Evolutionary conservation across 1,140 invertebrate genomes (phyloP).

Genomic region (Pseudomyrmex gracilis): DNA sequence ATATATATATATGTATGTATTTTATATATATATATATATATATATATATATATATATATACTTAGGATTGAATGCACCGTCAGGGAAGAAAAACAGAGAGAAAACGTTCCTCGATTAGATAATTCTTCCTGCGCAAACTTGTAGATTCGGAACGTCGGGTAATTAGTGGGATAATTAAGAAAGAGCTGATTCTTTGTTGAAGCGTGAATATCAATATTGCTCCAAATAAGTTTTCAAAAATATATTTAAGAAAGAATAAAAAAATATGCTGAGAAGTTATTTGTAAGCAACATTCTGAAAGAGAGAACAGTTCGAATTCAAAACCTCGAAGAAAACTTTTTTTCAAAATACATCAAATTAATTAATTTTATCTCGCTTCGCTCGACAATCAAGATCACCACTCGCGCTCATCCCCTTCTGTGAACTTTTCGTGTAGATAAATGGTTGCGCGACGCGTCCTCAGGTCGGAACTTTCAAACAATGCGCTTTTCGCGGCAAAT

Average conservation of each 20-base stretch:
- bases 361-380: neutral
- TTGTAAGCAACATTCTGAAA: too few relatives aligned
- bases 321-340: too few relatives aligned
- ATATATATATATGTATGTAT: slow-evolving; percentile 47
- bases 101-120: slow-evolving; percentile 53
- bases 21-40: slow-evolving; percentile 18
- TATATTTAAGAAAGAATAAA: neutral
- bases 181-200: slow-evolving; percentile 8
- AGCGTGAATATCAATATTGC: too few relatives aligned
- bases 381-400: neutral
- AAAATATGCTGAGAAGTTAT: too few relatives aligned
- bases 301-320: too few relatives aligned
- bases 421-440: neutral
- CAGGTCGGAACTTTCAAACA: neutral
- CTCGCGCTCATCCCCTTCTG: too few relatives aligned
- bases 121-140: slow-evolving; percentile 45
- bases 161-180: slow-evolving; percentile 26
- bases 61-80: slow-evolving; percentile 44
- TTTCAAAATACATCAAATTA: too few relatives aligned
- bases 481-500: neutral
- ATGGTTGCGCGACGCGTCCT: neutral
- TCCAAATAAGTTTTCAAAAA: neutral
- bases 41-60: slow-evolving; percentile 48
- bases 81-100: slow-evolving; percentile 46
- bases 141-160: slow-evolving; percentile 19